Base-by-base conservation (phyloP, 1,140 invertebrate species). In the Dinoponera quadriceps region DNA sequence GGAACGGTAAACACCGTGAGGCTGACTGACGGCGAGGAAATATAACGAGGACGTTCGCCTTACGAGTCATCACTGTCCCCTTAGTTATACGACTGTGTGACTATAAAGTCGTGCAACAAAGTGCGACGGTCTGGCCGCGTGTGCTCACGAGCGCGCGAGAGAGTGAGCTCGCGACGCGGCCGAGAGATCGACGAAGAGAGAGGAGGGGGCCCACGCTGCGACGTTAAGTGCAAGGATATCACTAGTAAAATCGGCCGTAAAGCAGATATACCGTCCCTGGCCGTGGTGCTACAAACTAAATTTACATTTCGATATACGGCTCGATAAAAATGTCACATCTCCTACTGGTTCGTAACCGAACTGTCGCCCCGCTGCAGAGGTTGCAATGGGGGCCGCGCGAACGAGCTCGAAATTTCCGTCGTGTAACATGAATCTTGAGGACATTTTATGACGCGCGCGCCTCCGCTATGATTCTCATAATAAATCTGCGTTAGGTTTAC, bases 271-370 rank as follows among this genome's bases (percentile, higher is more conserved):
- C 74, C 71, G 66, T 44, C 59, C 38, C 74, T 48, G 72, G 33
- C 29, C 71, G 74, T 82, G 81, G 65, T 54, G 85, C 77, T 77
- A 62, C 85, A 85, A 85, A 85, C 86, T 88, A 85, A 89, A 92
- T 92, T 92, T 92, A 92, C 90, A 92, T 92, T 91, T 88, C 91
- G 88, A 91, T 92, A 92, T 91, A 92, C 82, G 89, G 85, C 88
- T 73, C 89, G 91, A 92, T 92, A 92, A 92, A 92, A 92, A 89
- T 89, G 89, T 91, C 90, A 89, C 82, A 82, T 90, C 85, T 90
- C 72, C 66, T 78, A 78, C 74, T 29, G 74, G 18, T 33, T 59
- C 68, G 62, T 48, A 72, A 44, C 20, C 54, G 59, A 82, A 54
- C 62, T 55, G 55, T 87, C 72, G 48, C 59, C 20, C 18, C 51